Percentiles rank a stretch among this genome's conserved stretches.
phyloP scores from a whole-genome alignment of 2,888 invertebrate genomes.

The Lucinisca nassula region DNA sequence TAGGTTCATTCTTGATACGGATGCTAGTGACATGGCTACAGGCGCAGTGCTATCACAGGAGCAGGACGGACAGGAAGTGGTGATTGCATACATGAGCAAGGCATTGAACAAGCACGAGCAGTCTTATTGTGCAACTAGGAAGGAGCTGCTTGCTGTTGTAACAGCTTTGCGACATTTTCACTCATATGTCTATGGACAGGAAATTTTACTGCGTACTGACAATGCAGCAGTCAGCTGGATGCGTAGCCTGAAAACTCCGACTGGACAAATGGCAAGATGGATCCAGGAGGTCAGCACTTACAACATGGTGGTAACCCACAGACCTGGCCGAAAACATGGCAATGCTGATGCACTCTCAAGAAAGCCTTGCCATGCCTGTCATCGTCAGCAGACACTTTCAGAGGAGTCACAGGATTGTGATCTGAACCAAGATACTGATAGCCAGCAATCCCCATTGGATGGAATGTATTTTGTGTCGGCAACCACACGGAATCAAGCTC shows the following conservation, averaged over 20 bases:
- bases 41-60: conserved; percentile 69
- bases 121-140: conserved; percentile 59
- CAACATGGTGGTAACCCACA: conserved; percentile 52
- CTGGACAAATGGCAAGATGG: conserved; percentile 58
- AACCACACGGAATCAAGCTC: background rate
- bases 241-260: conserved; percentile 47
- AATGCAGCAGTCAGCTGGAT: conserved; percentile 65
- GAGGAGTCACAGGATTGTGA: background rate
- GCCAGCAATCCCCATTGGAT: background rate
- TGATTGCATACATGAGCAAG: conserved; percentile 63
- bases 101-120: conserved; percentile 42
- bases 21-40: conserved; percentile 67
- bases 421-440: background rate
- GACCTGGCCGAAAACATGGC: conserved; percentile 45
- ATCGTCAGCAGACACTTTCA: too few species aligned
- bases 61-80: conserved; percentile 64
- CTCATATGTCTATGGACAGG: conserved; percentile 62
- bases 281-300: conserved; percentile 48
- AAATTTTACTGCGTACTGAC: conserved; percentile 63
- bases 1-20: conserved; percentile 67
- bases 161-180: conserved; percentile 66
- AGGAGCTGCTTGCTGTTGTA: conserved; percentile 66
- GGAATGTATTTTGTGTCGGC: background rate
- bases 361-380: too few species aligned
- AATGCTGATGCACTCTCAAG: conserved; percentile 46